Conservation (phyloP, 1,140 invertebrate genomes). For the Oedothorax gibbosus region DNA sequence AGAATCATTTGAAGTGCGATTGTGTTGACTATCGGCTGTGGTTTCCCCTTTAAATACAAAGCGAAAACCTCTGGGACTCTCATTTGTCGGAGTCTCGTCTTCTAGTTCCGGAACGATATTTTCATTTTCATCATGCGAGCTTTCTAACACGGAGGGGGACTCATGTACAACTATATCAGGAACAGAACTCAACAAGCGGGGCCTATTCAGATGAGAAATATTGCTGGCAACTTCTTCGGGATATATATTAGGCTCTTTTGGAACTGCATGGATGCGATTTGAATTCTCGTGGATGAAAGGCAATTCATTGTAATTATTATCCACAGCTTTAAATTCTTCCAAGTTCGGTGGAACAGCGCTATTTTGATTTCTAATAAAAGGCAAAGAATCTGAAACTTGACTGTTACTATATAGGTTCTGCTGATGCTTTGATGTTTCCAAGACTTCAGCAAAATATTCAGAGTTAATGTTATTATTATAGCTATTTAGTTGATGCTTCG, state of each 20-base stretch:
- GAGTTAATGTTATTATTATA: slow-evolving; percentile 5
- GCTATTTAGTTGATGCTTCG: not conserved
- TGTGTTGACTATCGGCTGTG: not conserved
- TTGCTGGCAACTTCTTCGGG: not conserved
- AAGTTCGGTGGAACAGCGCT: not conserved
- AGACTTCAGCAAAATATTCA: not conserved
- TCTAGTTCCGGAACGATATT: slow-evolving; percentile 4
- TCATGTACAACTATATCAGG: slow-evolving; percentile 45
- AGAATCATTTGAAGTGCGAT: not conserved
- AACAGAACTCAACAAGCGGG: not conserved
- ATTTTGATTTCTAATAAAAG: no score
- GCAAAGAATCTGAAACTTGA: no score
- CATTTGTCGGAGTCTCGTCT: not conserved
- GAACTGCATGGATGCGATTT: not conserved
- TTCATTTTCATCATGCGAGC: slow-evolving; percentile 26
- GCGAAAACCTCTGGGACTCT: slow-evolving; percentile 8
- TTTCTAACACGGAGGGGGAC: slow-evolving; percentile 3
- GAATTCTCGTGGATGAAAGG: not conserved
- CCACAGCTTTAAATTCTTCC: not conserved
- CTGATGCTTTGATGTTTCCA: no score
- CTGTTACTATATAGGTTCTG: no score
- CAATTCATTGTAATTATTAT: slow-evolving; percentile 25
- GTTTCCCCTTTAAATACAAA: slow-evolving; percentile 47
- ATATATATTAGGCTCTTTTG: not conserved
- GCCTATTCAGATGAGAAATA: not conserved